Evolutionary conservation across 2,797 vertebrate species (phyloP), one percentile per base, ranked within the genome.

Genomic region (Corythornis leucogaster): DNA sequence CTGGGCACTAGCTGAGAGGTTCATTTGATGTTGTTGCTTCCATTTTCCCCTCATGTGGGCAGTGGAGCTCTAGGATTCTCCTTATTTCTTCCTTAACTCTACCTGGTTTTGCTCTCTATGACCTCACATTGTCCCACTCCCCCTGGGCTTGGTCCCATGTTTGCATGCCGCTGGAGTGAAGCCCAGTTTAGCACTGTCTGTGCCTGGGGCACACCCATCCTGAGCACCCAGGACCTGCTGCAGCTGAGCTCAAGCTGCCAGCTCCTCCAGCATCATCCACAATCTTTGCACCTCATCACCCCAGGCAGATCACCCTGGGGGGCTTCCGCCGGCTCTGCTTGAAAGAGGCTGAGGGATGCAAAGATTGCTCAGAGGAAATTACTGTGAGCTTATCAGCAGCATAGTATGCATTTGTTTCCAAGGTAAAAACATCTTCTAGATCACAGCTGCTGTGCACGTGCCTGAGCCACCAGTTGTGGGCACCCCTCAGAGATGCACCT

Each of bases 361-460:
- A 4, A 33, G 57, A 28, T 4, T 19, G 18, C 10, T 74, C 12
- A 46, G 85, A 71, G 69, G 66, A 83, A 85, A 59, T 15, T 40
- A 10, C 74, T 42, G 28, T 15, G 71, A 61, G 25, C 10, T 0
- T n/a, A 31, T 7, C 11, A 1, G 15, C 64, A 51, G 64, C 33
- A 51, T 15, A 4, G 0, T 3, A 11, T 1, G 4, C 15, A 24
- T 12, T 8, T 6, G n/a, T 24, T 12, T 9, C 59, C 7, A 0
- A 68, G 54, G 57, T 9, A 46, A 92, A 80, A 48, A 5, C 82
- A 35, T 11, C 31, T 31, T 57, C 10, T 7, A 8, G 15, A 25
- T 28, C 25, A 9, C 31, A 31, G 53, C 33, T n/a, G 6, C 61
- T 2, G 9, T 31, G 48, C 48, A 30, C 18, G 20, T 2, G 1